Percentiles rank a stretch among this genome's conserved stretches.
Conservation (phyloP, 2,888 invertebrate species). For the Hyposoter didymator region DNA sequence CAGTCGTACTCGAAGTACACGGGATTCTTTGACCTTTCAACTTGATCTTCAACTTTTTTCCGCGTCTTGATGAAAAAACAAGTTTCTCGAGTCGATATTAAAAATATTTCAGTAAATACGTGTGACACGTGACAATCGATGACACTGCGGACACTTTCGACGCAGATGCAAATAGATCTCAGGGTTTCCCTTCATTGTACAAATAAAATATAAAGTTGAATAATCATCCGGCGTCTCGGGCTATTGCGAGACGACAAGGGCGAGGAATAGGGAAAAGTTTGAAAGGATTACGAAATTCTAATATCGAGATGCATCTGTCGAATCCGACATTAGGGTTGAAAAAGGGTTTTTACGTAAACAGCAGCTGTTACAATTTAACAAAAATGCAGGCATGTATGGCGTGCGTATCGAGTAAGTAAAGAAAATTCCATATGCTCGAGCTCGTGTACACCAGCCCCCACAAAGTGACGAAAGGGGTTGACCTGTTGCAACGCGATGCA, state of each 20-base stretch:
- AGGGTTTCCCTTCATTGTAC: constrained; percentile 10
- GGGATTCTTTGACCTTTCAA: constrained; percentile 2
- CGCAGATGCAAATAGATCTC: constrained; percentile 40
- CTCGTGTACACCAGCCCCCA: constrained; percentile 48
- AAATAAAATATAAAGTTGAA: not conserved
- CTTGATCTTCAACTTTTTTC: not conserved
- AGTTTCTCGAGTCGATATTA: not conserved
- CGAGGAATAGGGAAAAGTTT: not conserved
- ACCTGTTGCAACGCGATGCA: constrained; percentile 74
- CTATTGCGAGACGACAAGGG: not conserved
- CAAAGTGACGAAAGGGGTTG: constrained; percentile 69
- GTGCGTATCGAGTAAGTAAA: constrained; percentile 20
- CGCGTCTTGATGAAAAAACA: not conserved
- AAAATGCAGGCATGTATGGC: constrained; percentile 40
- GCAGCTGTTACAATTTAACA: constrained; percentile 72
- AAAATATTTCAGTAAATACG: not conserved
- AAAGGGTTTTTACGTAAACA: constrained; percentile 77
- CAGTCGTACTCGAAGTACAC: not conserved
- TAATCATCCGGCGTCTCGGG: not conserved
- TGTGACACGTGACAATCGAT: not conserved
- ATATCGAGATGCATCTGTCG: constrained; percentile 55
- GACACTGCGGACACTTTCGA: not conserved
- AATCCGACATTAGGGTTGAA: constrained; percentile 58
- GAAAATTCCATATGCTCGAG: constrained; percentile 53
- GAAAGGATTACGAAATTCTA: constrained; percentile 53